Evolutionary conservation across 2,797 vertebrate species (phyloP), one percentile per base, ranked within the genome.

Genomic region (Botia kubotai): DNA sequence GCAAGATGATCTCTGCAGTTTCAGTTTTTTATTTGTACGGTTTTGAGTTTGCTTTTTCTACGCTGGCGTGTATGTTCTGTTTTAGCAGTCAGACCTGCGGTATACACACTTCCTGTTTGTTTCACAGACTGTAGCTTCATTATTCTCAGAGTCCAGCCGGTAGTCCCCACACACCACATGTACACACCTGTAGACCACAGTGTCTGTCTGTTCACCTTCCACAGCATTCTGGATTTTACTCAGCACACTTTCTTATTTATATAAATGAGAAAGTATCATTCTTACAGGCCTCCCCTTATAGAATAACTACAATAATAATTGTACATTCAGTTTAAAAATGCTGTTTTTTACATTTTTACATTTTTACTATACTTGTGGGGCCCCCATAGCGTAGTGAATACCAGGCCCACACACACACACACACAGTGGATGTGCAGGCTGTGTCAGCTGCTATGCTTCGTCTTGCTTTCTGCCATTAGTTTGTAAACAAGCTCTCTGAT

Each of bases 401-500:
- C 33, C 33, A 33, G 12, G 33, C 3, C 33, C 33, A 33, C 33
- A 33, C 26, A 21, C 33, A 33, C 33, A 33, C 26, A 21, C 76
- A 26, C 75, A 72, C 33, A 84, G 84, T 83, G 76, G 77, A 72
- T 79, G 58, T 71, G 26, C 65, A 36, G n/a, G 79, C 87, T 87
- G 82, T 91, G 87, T 89, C 85, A 82, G 86, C 86, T 82, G 82
- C 89, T 88, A 85, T 89, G 80, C 87, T 66, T 57, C 53, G 77
- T 81, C 17, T 84, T 55, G n/a, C 79, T 84, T 60, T 82, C 67
- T 82, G 69, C 74, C 4, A 6, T 81, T 26, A n/a, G 65, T 85
- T 66, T 50, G 88, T 89, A 91, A 91, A 93, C 90, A 92, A 72
- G 60, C 74, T 60, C 70, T 77, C 83, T 86, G 76, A 86, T 87